Percentiles rank a stretch among this genome's conserved stretches.
phyloP scores from a whole-genome alignment of 2,888 invertebrate genomes.

The Odontocerum albicorne region DNA sequence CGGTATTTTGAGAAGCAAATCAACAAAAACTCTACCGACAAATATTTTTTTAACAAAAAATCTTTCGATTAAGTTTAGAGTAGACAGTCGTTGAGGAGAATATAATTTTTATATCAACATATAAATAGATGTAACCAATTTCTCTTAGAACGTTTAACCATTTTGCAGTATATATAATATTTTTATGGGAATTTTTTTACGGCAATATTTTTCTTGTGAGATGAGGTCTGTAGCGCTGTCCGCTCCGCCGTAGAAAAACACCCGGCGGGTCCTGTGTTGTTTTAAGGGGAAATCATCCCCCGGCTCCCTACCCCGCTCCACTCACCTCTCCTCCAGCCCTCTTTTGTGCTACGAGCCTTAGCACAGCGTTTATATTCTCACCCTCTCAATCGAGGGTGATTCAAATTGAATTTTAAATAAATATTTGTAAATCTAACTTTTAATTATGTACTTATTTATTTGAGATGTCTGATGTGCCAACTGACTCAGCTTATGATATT shows the following conservation, averaged over 20 bases:
- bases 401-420: slow-evolving; percentile 6
- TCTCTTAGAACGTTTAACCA: no score
- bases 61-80: no score
- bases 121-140: no score
- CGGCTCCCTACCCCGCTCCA: slow-evolving; percentile 6
- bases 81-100: no score
- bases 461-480: no score
- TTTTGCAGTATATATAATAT: no score
- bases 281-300: slow-evolving; percentile 30
- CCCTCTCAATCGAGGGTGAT: slow-evolving; percentile 11
- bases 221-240: slow-evolving; percentile 17
- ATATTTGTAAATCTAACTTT: not conserved
- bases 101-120: no score
- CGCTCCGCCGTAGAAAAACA: slow-evolving; percentile 31
- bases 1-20: no score
- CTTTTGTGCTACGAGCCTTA: slow-evolving; percentile 10
- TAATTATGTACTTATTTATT: no score
- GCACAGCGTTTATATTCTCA: slow-evolving; percentile 24
- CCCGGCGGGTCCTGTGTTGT: slow-evolving; percentile 33
- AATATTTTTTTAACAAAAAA: no score
- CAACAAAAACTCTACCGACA: no score
- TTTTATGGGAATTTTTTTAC: slow-evolving; percentile 11
- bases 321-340: slow-evolving; percentile 2
- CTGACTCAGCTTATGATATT: no score
- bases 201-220: slow-evolving; percentile 21